Evolutionary conservation across 2,797 vertebrate species (phyloP), one percentile per base, ranked within the genome.

Genomic region (Myotis myotis): DNA sequence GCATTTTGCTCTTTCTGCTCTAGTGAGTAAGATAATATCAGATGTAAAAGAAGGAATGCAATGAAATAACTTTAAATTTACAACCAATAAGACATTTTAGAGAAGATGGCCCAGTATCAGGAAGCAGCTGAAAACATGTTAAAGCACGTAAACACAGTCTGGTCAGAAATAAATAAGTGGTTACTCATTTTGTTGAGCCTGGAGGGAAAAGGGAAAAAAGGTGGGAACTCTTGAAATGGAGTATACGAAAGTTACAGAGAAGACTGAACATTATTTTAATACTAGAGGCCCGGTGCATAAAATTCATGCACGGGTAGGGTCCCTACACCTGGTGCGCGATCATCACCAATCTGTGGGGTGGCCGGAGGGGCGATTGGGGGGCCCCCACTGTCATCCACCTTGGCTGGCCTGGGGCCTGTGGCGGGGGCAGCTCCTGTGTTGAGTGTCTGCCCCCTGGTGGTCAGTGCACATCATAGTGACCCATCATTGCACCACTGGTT

Each of bases 31-130:
- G 49, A 97, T 49, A 49, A 20, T 51, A 90, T 47, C 70, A 86
- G 89, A 57, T 44, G 47, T 36, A 87, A 96, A 87, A 47, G 33
- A 76, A 94, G 80, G 12, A 22, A 72, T 2, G 41, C 11, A 87
- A 86, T 93, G 53, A 88, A 83, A 68, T 79, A 87, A 70, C 17
- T 91, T 85, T n/a, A 92, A 90, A 94, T 93, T 71, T 90, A 13
- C 36, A 92, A 79, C 17, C 82, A 87, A 28, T 68, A 55, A 86
- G 53, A 64, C 87, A 44, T 80, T 30, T 9, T 36, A 7, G 30
- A 36, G 38, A 83, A 93, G 30, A 88, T 68, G 5, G 68, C 2
- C 53, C 20, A 30, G 19, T 8, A 76, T 55, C 22, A 80, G 84
- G 85, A 90, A 36, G 16, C 8, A 87, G 41, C 30, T 88, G 64